Evolutionary conservation across 2,113 vertebrate genomes (phyloP).

Genomic region (Oncorhynchus nerka): DNA sequence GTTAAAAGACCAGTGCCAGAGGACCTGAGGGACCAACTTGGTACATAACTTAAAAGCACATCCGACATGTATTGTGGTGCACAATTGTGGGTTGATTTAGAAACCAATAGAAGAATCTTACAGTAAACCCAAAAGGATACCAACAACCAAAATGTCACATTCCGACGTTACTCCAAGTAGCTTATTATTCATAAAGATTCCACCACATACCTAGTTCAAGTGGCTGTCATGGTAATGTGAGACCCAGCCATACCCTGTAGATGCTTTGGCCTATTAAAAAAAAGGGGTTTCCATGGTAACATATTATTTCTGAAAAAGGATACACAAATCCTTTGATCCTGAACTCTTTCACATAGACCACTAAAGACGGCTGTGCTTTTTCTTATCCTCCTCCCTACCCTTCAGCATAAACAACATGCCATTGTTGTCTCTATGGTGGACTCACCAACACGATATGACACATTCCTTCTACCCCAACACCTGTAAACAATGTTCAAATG

Average conservation of each 20-base stretch:
- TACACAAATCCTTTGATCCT: neutral
- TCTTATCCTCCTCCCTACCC: neutral
- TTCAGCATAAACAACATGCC: neutral
- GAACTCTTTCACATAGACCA: neutral
- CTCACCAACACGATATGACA: too few species aligned
- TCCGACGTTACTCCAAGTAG: neutral
- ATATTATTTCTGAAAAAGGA: too few species aligned
- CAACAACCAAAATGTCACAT: neutral
- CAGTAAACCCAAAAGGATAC: neutral
- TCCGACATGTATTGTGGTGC: too few species aligned
- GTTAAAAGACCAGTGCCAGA: too few species aligned
- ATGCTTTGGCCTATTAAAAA: neutral
- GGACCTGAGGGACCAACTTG: too few species aligned
- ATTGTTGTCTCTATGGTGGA: neutral
- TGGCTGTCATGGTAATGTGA: neutral
- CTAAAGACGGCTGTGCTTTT: neutral
- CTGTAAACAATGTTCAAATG: too few species aligned
- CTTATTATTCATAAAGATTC: neutral
- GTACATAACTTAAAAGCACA: too few species aligned
- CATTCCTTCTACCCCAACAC: too few species aligned
- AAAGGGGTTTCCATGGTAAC: neutral
- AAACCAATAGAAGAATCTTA: neutral
- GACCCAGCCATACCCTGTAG: neutral
- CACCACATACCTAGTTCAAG: neutral
- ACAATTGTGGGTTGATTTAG: neutral